phyloP scores from a whole-genome alignment of 2,113 vertebrate species.

The Gymnorhina tibicen region DNA sequence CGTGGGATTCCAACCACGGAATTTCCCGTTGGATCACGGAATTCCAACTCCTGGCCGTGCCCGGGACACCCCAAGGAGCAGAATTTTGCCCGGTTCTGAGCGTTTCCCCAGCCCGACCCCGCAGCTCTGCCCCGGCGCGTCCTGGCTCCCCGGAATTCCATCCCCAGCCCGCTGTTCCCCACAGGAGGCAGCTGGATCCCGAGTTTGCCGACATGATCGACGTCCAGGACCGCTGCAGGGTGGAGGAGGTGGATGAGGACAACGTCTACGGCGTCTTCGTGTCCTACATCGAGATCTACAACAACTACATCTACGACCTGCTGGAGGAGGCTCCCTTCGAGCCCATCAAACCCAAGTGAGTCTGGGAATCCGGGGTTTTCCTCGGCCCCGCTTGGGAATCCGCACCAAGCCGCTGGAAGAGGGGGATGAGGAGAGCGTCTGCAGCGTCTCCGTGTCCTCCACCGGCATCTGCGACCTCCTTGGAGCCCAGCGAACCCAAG shows the following conservation, averaged over 20 bases:
- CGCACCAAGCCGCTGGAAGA: accelerated
- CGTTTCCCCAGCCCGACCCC: accelerated
- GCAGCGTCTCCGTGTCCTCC: neutral
- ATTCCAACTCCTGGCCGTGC: neutral
- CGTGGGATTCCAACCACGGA: neutral
- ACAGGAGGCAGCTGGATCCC: slow-evolving; percentile 84
- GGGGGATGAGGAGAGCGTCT: accelerated
- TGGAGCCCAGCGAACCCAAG: accelerated
- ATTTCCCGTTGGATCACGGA: neutral
- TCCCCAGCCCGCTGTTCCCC: accelerated
- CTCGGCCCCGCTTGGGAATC: neutral
- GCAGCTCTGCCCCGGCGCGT: accelerated
- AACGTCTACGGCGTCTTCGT: slow-evolving; percentile 93
- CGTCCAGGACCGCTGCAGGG: slow-evolving; percentile 81
- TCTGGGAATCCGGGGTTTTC: neutral
- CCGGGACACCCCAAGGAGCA: accelerated
- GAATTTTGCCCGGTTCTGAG: accelerated
- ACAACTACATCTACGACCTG: slow-evolving; percentile 97
- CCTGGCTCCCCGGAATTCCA: accelerated
- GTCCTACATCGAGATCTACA: slow-evolving; percentile 97
- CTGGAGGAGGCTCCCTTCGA: slow-evolving; percentile 86
- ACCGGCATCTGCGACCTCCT: accelerated
- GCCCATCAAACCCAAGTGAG: slow-evolving; percentile 91
- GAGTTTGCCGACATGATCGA: slow-evolving; percentile 93
- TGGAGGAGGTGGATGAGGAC: slow-evolving; percentile 88